These are phyloP conservation scores for Zaprionus inermis DNA, from an alignment of 1,140 invertebrate species.

Conservation along the genomic window DNA sequence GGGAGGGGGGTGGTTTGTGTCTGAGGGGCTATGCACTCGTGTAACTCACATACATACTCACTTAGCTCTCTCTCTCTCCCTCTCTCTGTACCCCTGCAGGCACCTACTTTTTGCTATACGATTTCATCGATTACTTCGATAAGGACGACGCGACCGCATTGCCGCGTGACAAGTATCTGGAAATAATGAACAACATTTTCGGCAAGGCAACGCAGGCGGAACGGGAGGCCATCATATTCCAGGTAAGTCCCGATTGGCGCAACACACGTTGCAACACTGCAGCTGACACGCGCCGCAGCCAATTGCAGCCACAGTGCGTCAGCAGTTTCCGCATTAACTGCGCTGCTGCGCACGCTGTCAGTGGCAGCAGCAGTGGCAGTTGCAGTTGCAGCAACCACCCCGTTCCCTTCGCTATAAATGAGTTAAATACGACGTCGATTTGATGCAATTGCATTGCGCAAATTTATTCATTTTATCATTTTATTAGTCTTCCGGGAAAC, in stretches of 20 bases:
- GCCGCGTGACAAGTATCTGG: conserved; percentile 92
- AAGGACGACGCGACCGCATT: conserved; percentile 92
- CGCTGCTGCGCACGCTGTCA: conserved; percentile 22
- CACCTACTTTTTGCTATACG: conserved; percentile 95
- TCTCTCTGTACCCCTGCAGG: conserved; percentile 86
- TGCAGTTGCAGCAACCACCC: neutral
- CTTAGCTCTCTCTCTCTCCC: neutral
- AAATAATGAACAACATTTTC: conserved; percentile 94
- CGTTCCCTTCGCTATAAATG: conserved; percentile 31
- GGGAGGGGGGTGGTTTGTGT: neutral
- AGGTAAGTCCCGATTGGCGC: no score
- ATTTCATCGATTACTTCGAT: conserved; percentile 95
- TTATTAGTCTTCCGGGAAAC: conserved; percentile 28
- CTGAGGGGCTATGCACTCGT: neutral
- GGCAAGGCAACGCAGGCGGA: conserved; percentile 93
- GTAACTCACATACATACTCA: neutral
- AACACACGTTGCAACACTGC: conserved; percentile 3
- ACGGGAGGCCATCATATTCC: conserved; percentile 95
- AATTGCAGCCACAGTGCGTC: conserved; percentile 30
- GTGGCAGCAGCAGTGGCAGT: conserved; percentile 6
- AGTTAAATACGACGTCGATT: conserved; percentile 52
- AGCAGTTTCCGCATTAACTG: conserved; percentile 8
- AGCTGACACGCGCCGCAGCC: conserved; percentile 1
- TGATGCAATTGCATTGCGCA: conserved; percentile 60
- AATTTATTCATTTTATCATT: conserved; percentile 55